These are phyloP conservation scores for Panthera leo DNA, from an alignment of 2,113 vertebrate genomes.

Conservation along the genomic window DNA sequence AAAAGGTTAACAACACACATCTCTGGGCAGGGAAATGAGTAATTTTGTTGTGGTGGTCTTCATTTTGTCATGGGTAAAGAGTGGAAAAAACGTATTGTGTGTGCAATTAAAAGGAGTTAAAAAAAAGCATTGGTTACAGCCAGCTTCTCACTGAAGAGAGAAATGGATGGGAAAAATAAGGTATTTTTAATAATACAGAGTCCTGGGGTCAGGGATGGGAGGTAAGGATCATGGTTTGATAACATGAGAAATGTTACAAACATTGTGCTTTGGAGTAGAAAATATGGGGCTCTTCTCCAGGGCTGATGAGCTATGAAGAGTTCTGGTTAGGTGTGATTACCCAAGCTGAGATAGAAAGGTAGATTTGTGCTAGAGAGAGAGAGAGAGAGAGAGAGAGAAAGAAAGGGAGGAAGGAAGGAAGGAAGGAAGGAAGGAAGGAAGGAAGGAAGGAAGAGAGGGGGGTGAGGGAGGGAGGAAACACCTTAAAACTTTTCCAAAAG, in stretches of 20 bases:
- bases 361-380: background rate
- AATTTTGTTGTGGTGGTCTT: background rate
- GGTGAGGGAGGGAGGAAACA: background rate
- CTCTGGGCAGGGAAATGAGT: background rate
- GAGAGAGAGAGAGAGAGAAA: too few relatives aligned
- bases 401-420: too few relatives aligned
- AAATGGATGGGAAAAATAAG: background rate
- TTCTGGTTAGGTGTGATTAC: background rate
- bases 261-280: background rate
- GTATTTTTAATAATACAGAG: background rate
- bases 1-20: background rate
- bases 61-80: background rate
- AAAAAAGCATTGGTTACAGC: background rate
- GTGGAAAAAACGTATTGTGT: background rate
- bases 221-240: background rate
- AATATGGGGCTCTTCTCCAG: background rate
- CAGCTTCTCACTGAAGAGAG: background rate
- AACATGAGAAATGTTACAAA: background rate
- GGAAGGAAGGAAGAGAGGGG: too few relatives aligned
- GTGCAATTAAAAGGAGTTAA: background rate
- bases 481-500: background rate
- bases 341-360: background rate
- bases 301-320: background rate
- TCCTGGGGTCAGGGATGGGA: background rate
- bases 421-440: too few relatives aligned